These are phyloP conservation scores for Aegotheles bennettii DNA, from an alignment of 2,113 vertebrate genomes.

Conservation along the genomic window DNA sequence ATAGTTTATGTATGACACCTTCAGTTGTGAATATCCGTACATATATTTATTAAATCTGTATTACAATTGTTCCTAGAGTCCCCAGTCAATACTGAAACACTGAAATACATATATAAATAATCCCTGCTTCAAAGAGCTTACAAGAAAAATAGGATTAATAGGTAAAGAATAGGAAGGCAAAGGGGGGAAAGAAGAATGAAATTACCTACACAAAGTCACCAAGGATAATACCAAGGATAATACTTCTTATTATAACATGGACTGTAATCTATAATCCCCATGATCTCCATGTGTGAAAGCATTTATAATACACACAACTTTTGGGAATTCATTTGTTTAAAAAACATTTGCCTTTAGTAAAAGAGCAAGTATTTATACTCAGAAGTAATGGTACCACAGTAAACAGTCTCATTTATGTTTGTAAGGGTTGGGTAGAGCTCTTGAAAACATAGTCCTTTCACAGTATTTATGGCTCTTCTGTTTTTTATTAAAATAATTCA, in stretches of 20 bases:
- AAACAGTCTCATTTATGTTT: not conserved
- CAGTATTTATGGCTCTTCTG: not conserved
- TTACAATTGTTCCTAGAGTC: not conserved
- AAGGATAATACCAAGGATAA: not conserved
- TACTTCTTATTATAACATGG: not conserved
- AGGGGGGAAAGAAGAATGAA: not conserved
- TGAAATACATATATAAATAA: not conserved
- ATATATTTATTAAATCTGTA: not conserved
- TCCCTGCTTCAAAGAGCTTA: not conserved
- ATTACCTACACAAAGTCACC: not conserved
- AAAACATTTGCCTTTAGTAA: not conserved
- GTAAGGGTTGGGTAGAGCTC: not conserved
- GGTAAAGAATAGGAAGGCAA: not conserved
- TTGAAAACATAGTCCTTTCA: not conserved
- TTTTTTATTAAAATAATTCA: conserved; percentile 25
- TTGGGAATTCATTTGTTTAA: not conserved
- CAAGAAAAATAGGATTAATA: not conserved
- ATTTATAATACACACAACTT: not conserved
- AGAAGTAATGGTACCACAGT: not conserved
- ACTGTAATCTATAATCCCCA: not conserved
- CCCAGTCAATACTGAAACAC: not conserved
- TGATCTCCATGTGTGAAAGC: not conserved
- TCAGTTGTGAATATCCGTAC: not conserved
- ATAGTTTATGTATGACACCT: not conserved
- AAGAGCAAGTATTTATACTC: not conserved